These are phyloP conservation scores for Schrankia costaestrigalis DNA, from an alignment of 2,888 invertebrate genomes.

Conservation along the genomic window DNA sequence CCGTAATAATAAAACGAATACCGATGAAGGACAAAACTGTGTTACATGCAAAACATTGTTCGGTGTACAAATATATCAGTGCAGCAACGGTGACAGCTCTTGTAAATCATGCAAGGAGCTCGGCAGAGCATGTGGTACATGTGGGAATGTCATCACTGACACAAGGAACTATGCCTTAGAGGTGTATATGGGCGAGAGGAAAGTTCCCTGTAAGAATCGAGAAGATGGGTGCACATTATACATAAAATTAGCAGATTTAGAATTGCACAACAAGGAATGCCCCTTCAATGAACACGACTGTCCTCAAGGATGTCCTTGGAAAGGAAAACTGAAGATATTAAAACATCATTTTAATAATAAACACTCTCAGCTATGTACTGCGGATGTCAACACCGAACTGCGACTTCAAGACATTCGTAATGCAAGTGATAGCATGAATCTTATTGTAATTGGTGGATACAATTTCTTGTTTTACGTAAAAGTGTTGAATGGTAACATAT, in stretches of 20 bases:
- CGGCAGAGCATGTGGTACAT: conserved; percentile 35
- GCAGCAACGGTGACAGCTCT: conserved; percentile 47
- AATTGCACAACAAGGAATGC: conserved; percentile 52
- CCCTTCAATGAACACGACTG: conserved; percentile 16
- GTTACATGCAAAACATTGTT: conserved; percentile 42
- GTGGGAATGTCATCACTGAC: conserved; percentile 35
- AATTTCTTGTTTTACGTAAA: conserved; percentile 52
- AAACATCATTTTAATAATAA: conserved; percentile 42
- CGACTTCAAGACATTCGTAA: conserved; percentile 29
- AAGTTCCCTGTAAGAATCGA: conserved; percentile 40
- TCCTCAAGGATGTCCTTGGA: background rate
- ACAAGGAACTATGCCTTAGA: conserved; percentile 54
- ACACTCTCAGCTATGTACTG: conserved; percentile 41
- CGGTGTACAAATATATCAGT: conserved; percentile 47
- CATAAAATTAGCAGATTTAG: conserved; percentile 42
- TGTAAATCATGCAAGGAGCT: conserved; percentile 39
- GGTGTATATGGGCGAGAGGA: conserved; percentile 35
- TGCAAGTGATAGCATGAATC: conserved; percentile 36
- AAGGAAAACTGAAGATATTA: conserved; percentile 54
- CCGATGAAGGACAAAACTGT: conserved; percentile 32
- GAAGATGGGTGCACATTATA: conserved; percentile 47
- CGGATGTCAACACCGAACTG: conserved; percentile 49
- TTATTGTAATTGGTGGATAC: conserved; percentile 39
- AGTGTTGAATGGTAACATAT: conserved; percentile 39
- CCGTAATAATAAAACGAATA: conserved; percentile 14